These are phyloP conservation scores for Etheostoma spectabile DNA, from an alignment of 2,113 vertebrate genomes.

Conservation along the genomic window DNA sequence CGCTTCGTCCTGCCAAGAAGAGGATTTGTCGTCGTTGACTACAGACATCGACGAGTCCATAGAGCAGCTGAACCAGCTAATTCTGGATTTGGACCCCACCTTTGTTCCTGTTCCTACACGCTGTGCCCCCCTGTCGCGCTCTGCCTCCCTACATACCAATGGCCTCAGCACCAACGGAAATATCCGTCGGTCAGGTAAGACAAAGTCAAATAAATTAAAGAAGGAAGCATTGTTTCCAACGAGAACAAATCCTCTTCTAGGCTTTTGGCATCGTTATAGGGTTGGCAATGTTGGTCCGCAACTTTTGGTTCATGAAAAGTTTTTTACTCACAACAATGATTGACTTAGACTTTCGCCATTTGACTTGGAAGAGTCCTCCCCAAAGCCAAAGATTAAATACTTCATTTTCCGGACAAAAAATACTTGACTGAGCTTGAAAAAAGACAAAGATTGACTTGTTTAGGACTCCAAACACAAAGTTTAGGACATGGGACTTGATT, in stretches of 20 bases:
- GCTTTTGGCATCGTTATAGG: not conserved
- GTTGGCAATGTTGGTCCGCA: not conserved
- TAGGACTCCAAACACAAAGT: not conserved
- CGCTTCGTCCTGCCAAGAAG: conserved; percentile 32
- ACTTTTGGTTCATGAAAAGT: too few relatives aligned
- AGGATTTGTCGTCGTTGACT: conserved; percentile 83
- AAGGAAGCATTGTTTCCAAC: not conserved
- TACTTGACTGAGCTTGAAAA: too few relatives aligned
- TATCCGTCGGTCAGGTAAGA: conserved; percentile 84
- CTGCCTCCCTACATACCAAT: conserved; percentile 74
- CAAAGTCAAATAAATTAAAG: not conserved
- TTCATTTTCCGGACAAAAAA: not conserved
- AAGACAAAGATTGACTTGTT: not conserved
- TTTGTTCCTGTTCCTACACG: conserved; percentile 91
- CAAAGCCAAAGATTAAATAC: not conserved
- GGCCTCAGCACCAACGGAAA: conserved; percentile 68
- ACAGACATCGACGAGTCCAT: conserved; percentile 96
- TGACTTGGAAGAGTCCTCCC: not conserved
- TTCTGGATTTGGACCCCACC: conserved; percentile 95
- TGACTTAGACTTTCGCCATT: not conserved
- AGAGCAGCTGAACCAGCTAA: conserved; percentile 95
- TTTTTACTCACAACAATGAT: not conserved
- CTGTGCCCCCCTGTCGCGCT: conserved; percentile 78
- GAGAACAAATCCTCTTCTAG: not conserved
- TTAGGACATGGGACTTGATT: not conserved